Conservation (phyloP, 1,140 invertebrate genomes). For the Apis florea region DNA sequence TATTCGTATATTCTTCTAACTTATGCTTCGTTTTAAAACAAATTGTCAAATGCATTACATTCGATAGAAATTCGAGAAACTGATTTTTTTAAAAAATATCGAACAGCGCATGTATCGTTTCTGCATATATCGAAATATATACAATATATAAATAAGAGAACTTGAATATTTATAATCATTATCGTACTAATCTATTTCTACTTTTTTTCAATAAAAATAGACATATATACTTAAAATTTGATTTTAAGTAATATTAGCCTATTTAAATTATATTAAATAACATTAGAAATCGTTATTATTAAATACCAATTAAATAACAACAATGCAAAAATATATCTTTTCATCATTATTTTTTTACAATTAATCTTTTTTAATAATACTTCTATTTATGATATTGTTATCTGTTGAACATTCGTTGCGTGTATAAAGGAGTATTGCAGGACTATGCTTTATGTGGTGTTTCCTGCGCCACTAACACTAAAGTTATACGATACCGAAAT, state of each 20-base stretch:
- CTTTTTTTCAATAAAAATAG: background rate
- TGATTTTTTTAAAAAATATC: background rate
- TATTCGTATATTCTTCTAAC: background rate
- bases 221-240: background rate
- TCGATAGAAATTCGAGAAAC: background rate
- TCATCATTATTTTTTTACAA: background rate
- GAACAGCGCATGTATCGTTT: background rate
- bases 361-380: background rate
- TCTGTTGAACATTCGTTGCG: constrained; percentile 13
- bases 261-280: too few species aligned
- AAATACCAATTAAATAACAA: background rate
- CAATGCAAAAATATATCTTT: background rate
- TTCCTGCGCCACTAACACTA: constrained; percentile 25
- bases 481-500: constrained; percentile 43
- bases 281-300: too few species aligned
- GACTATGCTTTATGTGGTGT: constrained; percentile 31
- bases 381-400: background rate
- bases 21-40: background rate
- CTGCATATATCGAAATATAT: background rate
- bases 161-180: background rate
- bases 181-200: background rate
- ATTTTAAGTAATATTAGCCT: background rate
- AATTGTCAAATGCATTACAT: background rate
- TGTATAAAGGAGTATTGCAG: constrained; percentile 19
- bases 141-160: background rate